These are phyloP conservation scores for Silurus meridionalis DNA, from an alignment of 2,113 vertebrate species.

Conservation along the genomic window DNA sequence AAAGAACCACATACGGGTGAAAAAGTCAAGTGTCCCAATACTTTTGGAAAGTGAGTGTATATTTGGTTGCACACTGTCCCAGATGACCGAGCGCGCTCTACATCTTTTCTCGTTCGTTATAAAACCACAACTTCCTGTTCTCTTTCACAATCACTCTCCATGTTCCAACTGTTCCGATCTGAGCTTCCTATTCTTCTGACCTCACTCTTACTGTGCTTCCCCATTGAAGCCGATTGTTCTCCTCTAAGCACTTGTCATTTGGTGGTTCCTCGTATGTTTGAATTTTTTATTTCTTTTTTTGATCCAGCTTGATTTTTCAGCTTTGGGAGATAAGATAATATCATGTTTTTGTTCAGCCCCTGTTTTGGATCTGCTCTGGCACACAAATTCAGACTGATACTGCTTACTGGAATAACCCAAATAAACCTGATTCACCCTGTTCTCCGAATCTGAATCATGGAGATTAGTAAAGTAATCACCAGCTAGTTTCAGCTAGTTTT, in stretches of 20 bases:
- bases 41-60: too few species aligned
- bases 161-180: background rate
- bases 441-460: background rate
- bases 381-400: background rate
- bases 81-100: background rate
- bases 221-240: background rate
- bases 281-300: background rate
- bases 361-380: background rate
- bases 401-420: background rate
- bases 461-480: background rate
- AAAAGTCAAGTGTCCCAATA: too few species aligned
- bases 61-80: background rate
- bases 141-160: background rate
- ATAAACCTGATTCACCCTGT: background rate
- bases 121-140: slow-evolving; percentile 16
- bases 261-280: background rate
- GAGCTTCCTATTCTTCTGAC: background rate
- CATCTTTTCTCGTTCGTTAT: background rate
- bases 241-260: background rate
- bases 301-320: background rate
- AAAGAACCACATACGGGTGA: too few species aligned
- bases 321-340: background rate
- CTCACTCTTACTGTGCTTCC: background rate
- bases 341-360: background rate
- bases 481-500: background rate